Evolutionary conservation across 1,140 invertebrate species (phyloP), one percentile per base, ranked within the genome.

Genomic region (Potamilus streckersoni): DNA sequence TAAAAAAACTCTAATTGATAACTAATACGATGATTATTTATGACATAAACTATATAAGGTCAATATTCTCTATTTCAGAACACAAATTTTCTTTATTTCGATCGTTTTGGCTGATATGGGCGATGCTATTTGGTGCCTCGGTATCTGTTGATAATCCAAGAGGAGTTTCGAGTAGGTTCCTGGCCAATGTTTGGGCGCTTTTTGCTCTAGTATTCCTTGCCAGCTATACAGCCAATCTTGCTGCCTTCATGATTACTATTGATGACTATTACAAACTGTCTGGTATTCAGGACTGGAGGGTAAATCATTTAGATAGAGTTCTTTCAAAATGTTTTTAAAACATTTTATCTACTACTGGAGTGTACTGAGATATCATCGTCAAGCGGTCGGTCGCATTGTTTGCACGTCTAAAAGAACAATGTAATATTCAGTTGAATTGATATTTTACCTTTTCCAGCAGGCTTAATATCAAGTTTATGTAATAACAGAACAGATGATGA

Each of bases 21-120:
- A 49, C 6, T 49, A 49, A 49, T 49, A 49, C 11, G 38, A 49
- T 49, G 6, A 49, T 49, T 49, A 11, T 49, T 49, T 49, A 49
- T 49, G 6, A 11, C 38, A 49, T 49, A 49, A 49, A 11, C 11
- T 49, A 49, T 49, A 8, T 11, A 49, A 6, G 38, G 38, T 49
- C 38, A 11, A 49, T 49, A 27, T 57, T 65, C 16, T 57, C 56
- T 38, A 49, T 73, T 73, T 31, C 79, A 92, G 92, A 91, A 61
- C 92, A 93, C 88, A 93, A 96, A 76, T 99, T 99, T 91, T 99
- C 97, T 0, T 91, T 99, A 14, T 98, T 98, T 87, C 94, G 98
- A 67, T 98, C 97, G 1, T 98, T 98, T 88, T 99, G 98, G 98
- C 92, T 99, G 72, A 98, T 99, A 17, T 99, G 98, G 97, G 97